Evolutionary conservation across 2,113 vertebrate species (phyloP).

Genomic region (Neolamprologus falcicula): DNA sequence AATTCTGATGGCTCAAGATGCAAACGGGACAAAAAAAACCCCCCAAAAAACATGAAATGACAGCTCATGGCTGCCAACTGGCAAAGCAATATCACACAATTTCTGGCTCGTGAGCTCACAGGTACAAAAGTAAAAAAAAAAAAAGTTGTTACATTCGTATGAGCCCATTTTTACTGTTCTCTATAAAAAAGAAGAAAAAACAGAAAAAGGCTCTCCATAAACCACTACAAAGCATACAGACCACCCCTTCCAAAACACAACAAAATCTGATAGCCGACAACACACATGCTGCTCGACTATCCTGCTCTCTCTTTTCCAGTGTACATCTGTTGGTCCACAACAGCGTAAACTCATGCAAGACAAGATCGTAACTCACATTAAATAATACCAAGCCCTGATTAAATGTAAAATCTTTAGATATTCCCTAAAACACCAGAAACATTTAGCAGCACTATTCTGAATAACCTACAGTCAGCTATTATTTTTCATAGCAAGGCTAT

Average conservation of each 20-base stretch:
- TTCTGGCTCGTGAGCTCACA: neutral
- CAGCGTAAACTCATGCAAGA: too few species aligned
- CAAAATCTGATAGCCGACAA: neutral
- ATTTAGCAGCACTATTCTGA: neutral
- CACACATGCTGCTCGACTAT: neutral
- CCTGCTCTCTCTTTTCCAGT: neutral
- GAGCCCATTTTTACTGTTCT: neutral
- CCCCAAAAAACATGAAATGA: neutral
- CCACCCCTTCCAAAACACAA: neutral
- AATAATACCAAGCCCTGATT: fast-evolving
- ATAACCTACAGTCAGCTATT: neutral
- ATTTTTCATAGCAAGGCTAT: neutral
- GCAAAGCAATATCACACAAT: neutral
- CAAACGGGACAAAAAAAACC: too few species aligned
- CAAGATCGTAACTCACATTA: fast-evolving
- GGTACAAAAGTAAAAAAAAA: neutral
- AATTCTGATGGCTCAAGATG: too few species aligned
- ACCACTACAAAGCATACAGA: fast-evolving
- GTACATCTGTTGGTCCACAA: neutral
- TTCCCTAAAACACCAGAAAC: neutral
- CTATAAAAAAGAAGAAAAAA: neutral
- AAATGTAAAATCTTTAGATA: neutral
- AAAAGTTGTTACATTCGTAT: neutral
- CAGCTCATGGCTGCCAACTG: neutral
- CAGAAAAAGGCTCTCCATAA: neutral